Conservation (phyloP, 2,888 invertebrate species). For the Macrophya annulata region DNA sequence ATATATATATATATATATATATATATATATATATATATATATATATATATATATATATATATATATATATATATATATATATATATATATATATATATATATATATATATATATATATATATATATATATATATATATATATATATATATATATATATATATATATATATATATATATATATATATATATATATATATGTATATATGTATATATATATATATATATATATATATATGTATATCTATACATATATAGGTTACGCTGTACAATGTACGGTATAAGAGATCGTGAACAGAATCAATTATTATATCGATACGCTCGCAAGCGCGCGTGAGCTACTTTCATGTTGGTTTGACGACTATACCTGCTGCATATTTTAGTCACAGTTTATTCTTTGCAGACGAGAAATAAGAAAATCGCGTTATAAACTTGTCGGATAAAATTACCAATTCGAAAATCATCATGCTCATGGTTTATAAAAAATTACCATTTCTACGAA, state of each 20-base stretch:
- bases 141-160: background rate
- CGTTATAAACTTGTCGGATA: too few species aligned
- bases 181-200: too few species aligned
- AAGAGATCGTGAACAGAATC: conserved; percentile 1
- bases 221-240: background rate
- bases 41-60: too few species aligned
- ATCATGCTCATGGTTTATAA: background rate
- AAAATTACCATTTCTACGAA: background rate
- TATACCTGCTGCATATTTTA: background rate
- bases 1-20: background rate
- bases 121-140: background rate
- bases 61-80: background rate
- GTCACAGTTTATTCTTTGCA: background rate
- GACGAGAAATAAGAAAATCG: too few species aligned
- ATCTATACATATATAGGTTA: background rate
- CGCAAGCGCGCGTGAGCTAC: background rate
- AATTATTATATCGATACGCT: background rate
- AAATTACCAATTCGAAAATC: background rate
- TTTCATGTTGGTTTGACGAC: background rate
- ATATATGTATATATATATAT: too few species aligned
- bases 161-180: background rate
- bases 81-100: background rate
- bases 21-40: too few species aligned
- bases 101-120: background rate
- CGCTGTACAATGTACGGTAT: background rate